Base-by-base conservation (phyloP, 2,113 vertebrate genomes). In the Leucopternis melanops region DNA sequence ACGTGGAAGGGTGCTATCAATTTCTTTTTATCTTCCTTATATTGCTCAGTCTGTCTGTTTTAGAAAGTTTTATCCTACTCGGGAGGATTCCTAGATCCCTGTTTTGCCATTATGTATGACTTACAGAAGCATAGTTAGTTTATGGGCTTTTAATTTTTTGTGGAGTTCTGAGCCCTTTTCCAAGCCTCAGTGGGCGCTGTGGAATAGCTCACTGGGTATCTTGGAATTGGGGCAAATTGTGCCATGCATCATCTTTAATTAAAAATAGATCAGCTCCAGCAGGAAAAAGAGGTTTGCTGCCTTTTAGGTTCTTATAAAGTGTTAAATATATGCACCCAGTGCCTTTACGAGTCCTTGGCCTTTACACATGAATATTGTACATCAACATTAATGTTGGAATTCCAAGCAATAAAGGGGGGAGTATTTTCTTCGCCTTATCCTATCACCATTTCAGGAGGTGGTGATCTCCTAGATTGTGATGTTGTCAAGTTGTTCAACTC, bases 1-100 rank as follows among this genome's bases (percentile, higher is more conserved):
- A 14, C 2, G 0, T 79, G 61, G 34, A 95, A 86, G 65, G 77
- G 75, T 71, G 45, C 91, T 59, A 93, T 80, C 80, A 80, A 84
- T 95, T 97, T 90, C 63, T 71, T 93, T 86, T 92, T 88, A 88
- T 96, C 88, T 93, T 67, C 75, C 57, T 95, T 63, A 32, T 84
- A 88, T 87, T 94, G 92, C 90, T 95, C 69, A 62, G n/a, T 88
- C 79, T 94, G 93, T 95, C 95, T 96, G 71, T 8, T 95, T 84
- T 63, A 83, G 91, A 47, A 95, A 92, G 88, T 81, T 95, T 95
- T 95, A 94, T 91, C 81, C 93, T 91, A 25, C 94, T 87, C 54
- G 0, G 73, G 90, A 91, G 91, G 69, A 65, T 92, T 96, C 72
- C 36, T 70, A 47, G 72, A 63, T 93, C 88, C 83, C 92, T 77